These are phyloP conservation scores for Spodoptera exigua DNA, from an alignment of 2,888 invertebrate species.

Conservation along the genomic window DNA sequence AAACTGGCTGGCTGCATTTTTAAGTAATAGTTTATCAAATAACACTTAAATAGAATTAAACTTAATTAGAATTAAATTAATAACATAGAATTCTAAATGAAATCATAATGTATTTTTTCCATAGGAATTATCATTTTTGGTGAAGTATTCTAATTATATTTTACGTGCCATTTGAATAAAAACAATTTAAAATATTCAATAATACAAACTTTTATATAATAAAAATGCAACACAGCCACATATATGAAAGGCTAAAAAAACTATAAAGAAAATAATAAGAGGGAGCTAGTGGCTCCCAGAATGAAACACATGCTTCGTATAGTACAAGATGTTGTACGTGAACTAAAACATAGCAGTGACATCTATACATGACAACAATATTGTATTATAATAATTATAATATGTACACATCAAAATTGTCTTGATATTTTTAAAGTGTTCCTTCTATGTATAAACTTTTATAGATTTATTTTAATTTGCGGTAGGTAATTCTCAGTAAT, in stretches of 20 bases:
- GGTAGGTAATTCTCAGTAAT: too few relatives aligned
- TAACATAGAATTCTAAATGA: too few relatives aligned
- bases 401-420: slow-evolving; percentile 42
- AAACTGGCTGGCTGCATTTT: slow-evolving; percentile 25
- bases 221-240: slow-evolving; percentile 33
- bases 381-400: slow-evolving; percentile 29
- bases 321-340: slow-evolving; percentile 38
- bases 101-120: too few relatives aligned
- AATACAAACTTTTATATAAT: too few relatives aligned
- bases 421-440: slow-evolving; percentile 27
- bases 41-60: too few relatives aligned
- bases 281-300: slow-evolving; percentile 36
- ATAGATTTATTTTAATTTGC: too few relatives aligned
- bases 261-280: slow-evolving; percentile 29
- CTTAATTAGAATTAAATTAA: too few relatives aligned
- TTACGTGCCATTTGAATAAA: too few relatives aligned
- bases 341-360: slow-evolving; percentile 52
- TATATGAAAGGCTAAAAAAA: slow-evolving; percentile 43
- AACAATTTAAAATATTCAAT: too few relatives aligned
- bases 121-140: too few relatives aligned
- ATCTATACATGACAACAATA: slow-evolving; percentile 38
- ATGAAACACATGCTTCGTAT: slow-evolving; percentile 54
- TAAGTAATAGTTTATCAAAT: slow-evolving; percentile 29
- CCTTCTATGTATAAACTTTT: not conserved
- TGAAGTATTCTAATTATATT: too few relatives aligned